These are phyloP conservation scores for Ommatoiulus sabulosus DNA, from an alignment of 2,888 invertebrate species.

Conservation along the genomic window DNA sequence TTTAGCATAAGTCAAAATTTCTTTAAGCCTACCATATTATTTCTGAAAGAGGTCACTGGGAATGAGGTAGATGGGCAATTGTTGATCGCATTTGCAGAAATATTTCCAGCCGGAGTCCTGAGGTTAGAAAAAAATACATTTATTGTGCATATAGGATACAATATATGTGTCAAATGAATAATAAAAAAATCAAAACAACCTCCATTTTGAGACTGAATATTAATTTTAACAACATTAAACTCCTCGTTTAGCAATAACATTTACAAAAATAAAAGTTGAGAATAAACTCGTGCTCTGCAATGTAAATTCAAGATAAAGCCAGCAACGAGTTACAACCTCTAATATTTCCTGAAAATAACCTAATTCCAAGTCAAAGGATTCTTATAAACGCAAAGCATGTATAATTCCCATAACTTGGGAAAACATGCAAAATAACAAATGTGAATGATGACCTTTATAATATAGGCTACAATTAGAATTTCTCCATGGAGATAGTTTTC, in stretches of 20 bases:
- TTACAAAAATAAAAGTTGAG: too few species aligned
- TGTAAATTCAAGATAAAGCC: not conserved
- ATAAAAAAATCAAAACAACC: not conserved
- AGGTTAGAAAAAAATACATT: constrained; percentile 46
- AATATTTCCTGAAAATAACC: not conserved
- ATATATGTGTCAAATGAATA: not conserved
- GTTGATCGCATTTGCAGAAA: constrained; percentile 15
- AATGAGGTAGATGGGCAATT: constrained; percentile 14
- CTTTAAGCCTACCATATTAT: not conserved
- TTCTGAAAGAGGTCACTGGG: not conserved
- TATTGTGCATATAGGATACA: not conserved
- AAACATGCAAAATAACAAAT: too few species aligned
- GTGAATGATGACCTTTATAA: too few species aligned
- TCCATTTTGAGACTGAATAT: too few species aligned
- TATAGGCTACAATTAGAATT: too few species aligned
- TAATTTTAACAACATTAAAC: too few species aligned
- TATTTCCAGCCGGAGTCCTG: constrained; percentile 4
- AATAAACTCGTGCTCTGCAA: too few species aligned
- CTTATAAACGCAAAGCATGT: too few species aligned
- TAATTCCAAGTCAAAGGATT: too few species aligned
- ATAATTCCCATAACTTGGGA: too few species aligned
- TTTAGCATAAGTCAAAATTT: not conserved
- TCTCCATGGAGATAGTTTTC: too few species aligned
- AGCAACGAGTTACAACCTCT: not conserved
- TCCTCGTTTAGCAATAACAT: too few species aligned